These are phyloP conservation scores for Drosophila mulleri DNA, from an alignment of 2,888 invertebrate species.

Conservation along the genomic window DNA sequence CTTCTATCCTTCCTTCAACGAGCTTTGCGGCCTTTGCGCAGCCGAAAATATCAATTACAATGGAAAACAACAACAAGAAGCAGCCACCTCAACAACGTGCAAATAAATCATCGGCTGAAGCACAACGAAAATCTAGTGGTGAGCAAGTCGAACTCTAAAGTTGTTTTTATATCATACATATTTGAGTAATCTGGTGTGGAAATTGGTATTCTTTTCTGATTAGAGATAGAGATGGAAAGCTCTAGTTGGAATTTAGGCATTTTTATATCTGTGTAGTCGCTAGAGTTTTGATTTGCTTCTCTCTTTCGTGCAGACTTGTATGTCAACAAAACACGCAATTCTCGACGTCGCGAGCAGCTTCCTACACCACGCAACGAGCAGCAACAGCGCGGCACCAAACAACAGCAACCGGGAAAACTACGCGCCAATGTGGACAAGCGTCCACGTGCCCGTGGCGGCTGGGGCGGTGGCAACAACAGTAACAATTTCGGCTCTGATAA, in stretches of 20 bases:
- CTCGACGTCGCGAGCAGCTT: constrained; percentile 84
- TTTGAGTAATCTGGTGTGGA: not conserved
- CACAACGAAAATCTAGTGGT: constrained; percentile 83
- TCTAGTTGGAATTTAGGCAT: not conserved
- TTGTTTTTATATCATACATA: not conserved
- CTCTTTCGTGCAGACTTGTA: constrained; percentile 67
- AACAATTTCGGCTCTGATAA: constrained; percentile 59
- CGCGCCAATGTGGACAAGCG: constrained; percentile 89
- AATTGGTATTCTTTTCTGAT: not conserved
- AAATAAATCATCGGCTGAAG: constrained; percentile 90
- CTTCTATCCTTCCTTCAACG: constrained; percentile 29
- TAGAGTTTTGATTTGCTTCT: not conserved
- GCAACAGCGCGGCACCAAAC: constrained; percentile 86
- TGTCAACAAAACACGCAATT: constrained; percentile 74
- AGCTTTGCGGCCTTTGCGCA: constrained; percentile 42
- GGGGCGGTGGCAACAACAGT: constrained; percentile 80
- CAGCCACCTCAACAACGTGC: constrained; percentile 87
- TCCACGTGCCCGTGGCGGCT: constrained; percentile 84
- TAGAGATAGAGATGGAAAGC: not conserved
- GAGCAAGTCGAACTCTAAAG: constrained; percentile 69
- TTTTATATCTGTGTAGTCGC: not conserved
- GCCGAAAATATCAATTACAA: constrained; percentile 85
- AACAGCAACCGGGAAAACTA: constrained; percentile 84
- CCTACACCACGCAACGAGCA: constrained; percentile 87
- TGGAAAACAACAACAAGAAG: constrained; percentile 85